Conservation (phyloP, 2,113 vertebrate species). For the Tragulus kanchil region DNA sequence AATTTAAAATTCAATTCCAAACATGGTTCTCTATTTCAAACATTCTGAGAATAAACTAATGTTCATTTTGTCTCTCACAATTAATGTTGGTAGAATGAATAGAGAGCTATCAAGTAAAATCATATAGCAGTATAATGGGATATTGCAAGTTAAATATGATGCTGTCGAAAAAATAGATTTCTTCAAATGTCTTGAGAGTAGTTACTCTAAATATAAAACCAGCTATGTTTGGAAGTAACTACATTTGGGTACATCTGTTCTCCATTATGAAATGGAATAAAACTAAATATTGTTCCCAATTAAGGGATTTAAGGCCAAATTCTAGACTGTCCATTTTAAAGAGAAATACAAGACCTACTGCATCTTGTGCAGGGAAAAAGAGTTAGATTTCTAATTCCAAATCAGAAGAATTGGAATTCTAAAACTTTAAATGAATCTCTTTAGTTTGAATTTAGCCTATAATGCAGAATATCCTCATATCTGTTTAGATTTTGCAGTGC, state of each 20-base stretch:
- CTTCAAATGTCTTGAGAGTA: slow-evolving; percentile 56
- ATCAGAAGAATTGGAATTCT: background rate
- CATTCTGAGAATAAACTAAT: slow-evolving; percentile 11
- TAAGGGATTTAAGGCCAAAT: slow-evolving; percentile 50
- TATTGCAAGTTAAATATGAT: slow-evolving; percentile 51
- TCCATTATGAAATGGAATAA: slow-evolving; percentile 68
- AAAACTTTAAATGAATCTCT: background rate
- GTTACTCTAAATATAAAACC: slow-evolving; percentile 68
- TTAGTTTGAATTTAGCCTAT: slow-evolving; percentile 10
- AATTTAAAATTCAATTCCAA: slow-evolving; percentile 17
- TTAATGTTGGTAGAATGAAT: slow-evolving; percentile 19
- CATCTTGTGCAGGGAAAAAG: background rate
- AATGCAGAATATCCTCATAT: background rate
- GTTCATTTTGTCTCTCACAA: slow-evolving; percentile 26
- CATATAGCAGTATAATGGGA: background rate
- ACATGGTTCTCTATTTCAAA: slow-evolving; percentile 13
- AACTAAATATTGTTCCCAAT: slow-evolving; percentile 69
- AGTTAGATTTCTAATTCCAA: slow-evolving; percentile 46
- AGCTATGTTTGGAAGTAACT: slow-evolving; percentile 60
- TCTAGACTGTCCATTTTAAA: slow-evolving; percentile 44
- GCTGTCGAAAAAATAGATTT: slow-evolving; percentile 58
- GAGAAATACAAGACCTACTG: background rate
- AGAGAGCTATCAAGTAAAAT: slow-evolving; percentile 22
- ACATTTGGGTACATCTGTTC: slow-evolving; percentile 69
- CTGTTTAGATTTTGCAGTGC: background rate